Conservation (phyloP, 2,797 vertebrate genomes). For the Mus minutoides region DNA sequence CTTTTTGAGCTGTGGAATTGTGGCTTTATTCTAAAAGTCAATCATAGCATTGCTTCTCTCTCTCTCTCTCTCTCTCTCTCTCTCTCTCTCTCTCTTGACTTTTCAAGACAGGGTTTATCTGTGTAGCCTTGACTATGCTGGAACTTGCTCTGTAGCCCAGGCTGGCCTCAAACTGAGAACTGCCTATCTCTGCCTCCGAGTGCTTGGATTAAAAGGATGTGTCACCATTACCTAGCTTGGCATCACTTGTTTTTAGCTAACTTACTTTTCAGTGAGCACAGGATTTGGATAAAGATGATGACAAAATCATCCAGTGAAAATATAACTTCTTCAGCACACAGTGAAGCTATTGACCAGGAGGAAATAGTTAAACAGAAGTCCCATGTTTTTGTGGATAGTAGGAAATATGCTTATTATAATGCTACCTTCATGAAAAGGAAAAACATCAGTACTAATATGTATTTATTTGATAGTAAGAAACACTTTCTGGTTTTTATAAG, state of each 20-base stretch:
- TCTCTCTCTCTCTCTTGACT: too few relatives aligned
- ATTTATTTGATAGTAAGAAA: constrained; percentile 23
- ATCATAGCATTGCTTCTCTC: too few relatives aligned
- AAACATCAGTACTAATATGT: constrained; percentile 38
- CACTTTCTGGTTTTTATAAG: constrained; percentile 1
- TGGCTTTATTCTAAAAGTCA: constrained; percentile 40
- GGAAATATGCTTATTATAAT: not conserved
- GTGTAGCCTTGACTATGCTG: not conserved
- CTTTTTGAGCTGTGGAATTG: constrained; percentile 25
- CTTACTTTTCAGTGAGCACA: not conserved
- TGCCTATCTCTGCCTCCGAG: not conserved
- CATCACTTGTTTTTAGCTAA: not conserved
- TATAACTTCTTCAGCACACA: not conserved
- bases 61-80: too few relatives aligned
- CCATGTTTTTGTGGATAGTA: not conserved
- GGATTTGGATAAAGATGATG: not conserved
- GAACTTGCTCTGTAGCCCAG: not conserved
- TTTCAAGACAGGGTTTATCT: not conserved
- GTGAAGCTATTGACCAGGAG: not conserved
- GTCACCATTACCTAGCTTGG: not conserved
- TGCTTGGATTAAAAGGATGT: not conserved
- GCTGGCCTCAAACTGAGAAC: not conserved
- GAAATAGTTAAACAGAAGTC: not conserved
- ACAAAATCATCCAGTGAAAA: constrained; percentile 28
- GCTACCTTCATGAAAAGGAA: not conserved